Evolutionary conservation across 2,888 invertebrate species (phyloP).

Genomic region (Orthosia incerta): DNA sequence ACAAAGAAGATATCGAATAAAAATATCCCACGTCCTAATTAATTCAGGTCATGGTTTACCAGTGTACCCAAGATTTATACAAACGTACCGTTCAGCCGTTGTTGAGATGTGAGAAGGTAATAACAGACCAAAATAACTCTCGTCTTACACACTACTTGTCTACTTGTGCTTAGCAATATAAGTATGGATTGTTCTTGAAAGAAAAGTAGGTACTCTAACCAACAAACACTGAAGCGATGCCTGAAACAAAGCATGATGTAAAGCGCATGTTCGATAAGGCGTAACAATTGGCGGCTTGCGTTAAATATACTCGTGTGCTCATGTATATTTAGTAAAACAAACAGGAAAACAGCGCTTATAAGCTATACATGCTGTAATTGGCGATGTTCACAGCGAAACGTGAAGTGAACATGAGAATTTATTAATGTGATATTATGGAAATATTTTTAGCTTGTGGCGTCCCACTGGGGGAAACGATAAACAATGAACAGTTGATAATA

Average conservation of each 20-base stretch:
- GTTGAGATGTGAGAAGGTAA: too few relatives aligned
- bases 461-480: conserved; percentile 23
- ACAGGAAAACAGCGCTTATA: conserved; percentile 63
- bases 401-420: conserved; percentile 18
- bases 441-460: conserved; percentile 16
- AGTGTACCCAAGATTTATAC: too few relatives aligned
- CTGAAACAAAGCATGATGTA: conserved; percentile 31
- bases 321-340: conserved; percentile 52
- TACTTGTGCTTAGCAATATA: too few relatives aligned
- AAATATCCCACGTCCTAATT: too few relatives aligned
- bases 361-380: conserved; percentile 33
- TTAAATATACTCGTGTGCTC: conserved; percentile 29
- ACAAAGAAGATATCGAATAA: too few relatives aligned
- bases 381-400: conserved; percentile 25
- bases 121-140: too few relatives aligned
- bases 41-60: too few relatives aligned
- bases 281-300: conserved; percentile 23
- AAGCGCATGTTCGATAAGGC: conserved; percentile 29
- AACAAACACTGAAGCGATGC: conserved; percentile 7
- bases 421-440: conserved; percentile 15
- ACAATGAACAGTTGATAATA: conserved; percentile 6
- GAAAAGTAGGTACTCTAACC: neutral
- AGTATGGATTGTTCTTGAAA: neutral
- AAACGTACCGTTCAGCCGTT: too few relatives aligned
- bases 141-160: too few relatives aligned